Conservation (phyloP, 2,888 invertebrate species). For the Apotomis turbidana region DNA sequence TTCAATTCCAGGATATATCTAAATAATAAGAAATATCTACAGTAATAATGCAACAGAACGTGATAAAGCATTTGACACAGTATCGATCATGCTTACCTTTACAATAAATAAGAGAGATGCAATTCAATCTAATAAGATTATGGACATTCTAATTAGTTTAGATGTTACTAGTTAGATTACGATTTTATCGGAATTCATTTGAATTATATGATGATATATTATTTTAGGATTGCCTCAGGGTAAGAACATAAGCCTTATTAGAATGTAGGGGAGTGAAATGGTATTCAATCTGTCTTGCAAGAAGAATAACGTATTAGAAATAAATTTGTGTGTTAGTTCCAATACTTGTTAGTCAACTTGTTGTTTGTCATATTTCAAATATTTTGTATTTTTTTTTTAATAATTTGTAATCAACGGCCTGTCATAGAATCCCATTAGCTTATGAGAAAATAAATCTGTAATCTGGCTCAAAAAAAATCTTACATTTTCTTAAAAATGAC, state of each 20-base stretch:
- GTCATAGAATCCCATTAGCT: no score
- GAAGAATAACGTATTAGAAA: background rate
- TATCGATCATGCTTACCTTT: conserved; percentile 64
- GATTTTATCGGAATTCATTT: background rate
- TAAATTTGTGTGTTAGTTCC: background rate
- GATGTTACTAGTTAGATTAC: no score
- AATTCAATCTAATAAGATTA: background rate
- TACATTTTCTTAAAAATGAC: no score
- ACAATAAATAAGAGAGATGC: background rate
- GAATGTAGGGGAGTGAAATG: background rate
- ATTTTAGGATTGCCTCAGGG: conserved; percentile 14
- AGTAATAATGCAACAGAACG: conserved; percentile 51
- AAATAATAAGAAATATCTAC: conserved; percentile 56
- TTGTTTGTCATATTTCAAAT: no score
- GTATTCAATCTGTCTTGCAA: background rate
- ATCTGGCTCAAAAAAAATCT: no score
- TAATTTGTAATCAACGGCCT: no score
- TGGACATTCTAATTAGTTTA: background rate
- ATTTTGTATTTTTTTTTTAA: no score
- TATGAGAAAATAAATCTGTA: no score
- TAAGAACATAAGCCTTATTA: conserved; percentile 1
- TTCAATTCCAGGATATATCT: conserved; percentile 58
- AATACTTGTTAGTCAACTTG: background rate
- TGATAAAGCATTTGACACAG: conserved; percentile 53
- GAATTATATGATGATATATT: background rate